Base-by-base conservation (phyloP, 1,140 invertebrate species). In the Drepana arcuata region DNA sequence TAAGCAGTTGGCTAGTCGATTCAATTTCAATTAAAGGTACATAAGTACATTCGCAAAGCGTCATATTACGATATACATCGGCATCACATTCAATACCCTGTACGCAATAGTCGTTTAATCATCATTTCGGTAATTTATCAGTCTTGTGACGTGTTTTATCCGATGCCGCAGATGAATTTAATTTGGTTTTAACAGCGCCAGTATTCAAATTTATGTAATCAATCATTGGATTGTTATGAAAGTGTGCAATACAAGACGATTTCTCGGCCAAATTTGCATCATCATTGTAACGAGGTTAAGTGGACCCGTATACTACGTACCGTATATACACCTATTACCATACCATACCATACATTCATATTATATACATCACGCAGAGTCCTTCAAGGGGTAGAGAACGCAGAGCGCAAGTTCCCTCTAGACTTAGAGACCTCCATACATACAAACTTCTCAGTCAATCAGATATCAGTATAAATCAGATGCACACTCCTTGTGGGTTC, bases 141-240 rank as follows among this genome's bases (percentile, higher is more conserved):
- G 64, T 53, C 41, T 53, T 47, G 61, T 57, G 56, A 58, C 64
- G 67, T 69, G 70, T 68, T 79, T 81, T 75, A 74, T 59, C 54
- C 55, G 61, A 69, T 56, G 72, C 72, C 77, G 72, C 73, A 45
- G 58, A 65, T 72, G 60, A 66, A 69, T 78, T 81, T 75, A 78
- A 81, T 75, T 75, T 68, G 54, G 56, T 61, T 70, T 73, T 75
- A 78, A 81, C 65, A 42, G 66, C 60, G 61, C 59, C 56, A 63
- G 66, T 74, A 77, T 81, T 81, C 66, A 79, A 71, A 81, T 81
- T 81, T 69, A 77, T 73, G 58, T 78, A 81, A 81, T 81, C 77
- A 78, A 81, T 81, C 77, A 81, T 49, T 34, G 50, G 62, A 70
- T 81, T 71, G 73, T 81, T 81, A 77, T 78, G 77, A 78, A 81